Base-by-base conservation (phyloP, 2,113 vertebrate species). In the Chaetura pelagica region DNA sequence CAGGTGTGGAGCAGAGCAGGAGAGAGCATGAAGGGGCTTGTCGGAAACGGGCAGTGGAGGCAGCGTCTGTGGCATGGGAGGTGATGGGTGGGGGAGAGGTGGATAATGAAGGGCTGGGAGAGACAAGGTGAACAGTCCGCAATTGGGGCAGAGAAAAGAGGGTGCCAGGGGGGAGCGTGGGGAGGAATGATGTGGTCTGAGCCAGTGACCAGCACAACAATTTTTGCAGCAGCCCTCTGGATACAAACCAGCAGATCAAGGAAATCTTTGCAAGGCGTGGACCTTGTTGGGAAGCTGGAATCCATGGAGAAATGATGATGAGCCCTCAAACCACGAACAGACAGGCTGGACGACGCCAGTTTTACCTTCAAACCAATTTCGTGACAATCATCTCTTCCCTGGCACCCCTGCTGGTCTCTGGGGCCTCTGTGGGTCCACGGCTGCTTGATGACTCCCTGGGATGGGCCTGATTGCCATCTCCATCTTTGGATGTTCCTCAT, bases 161-260 rank as follows among this genome's bases (percentile, higher is more conserved):
- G 75, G n/a, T 88, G 88, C 85, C 92, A 6, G 90, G 35, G 79
- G 79, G 71, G 71, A 62, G 83, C 2, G 10, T 14, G 55, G 55
- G 22, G 13, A 92, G 83, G 76, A 96, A 63, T 92, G 80, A 89
- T 97, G 96, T 68, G 94, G 96, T 94, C 84, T 84, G 6, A 89
- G 86, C 42, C 90, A 23, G 4, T 3, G 76, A 74, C 76, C 86
- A 63, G 83, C 83, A 35, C 48, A 90, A 55, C 48, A 59, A 16
- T 77, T 71, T 84, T 34, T 71, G 42, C 51, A 84, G 80, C 76
- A 86, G 63, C 86, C 95, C 72, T 96, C 88, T 88, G 86, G 90
- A 67, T 86, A 90, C 72, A 93, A 88, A 93, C 79, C 40, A n/a
- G 71, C 54, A 95, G 83, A 94, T 94, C 89, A 95, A 97, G 96